These are phyloP conservation scores for Drosophila pandora DNA, from an alignment of 1,140 invertebrate species.

Conservation along the genomic window DNA sequence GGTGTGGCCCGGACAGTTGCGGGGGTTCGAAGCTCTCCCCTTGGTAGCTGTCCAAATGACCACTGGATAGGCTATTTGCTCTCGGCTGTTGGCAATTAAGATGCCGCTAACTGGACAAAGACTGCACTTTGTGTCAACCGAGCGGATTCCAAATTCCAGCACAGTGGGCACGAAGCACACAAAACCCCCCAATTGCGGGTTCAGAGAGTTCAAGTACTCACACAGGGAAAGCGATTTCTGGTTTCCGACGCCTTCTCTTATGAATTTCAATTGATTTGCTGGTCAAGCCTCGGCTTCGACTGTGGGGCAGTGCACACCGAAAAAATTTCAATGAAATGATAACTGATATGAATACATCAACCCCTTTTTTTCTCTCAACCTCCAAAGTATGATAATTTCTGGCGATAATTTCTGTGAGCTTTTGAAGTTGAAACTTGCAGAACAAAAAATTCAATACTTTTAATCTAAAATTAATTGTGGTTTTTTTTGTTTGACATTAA, in stretches of 20 bases:
- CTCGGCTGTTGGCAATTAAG: conserved; percentile 42
- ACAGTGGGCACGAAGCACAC: conserved; percentile 3
- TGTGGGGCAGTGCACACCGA: not conserved
- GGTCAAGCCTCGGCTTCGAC: not conserved
- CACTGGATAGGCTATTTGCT: conserved; percentile 6
- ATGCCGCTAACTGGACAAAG: conserved; percentile 50
- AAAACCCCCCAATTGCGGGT: conserved; percentile 7
- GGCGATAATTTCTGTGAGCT: not conserved
- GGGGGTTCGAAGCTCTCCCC: not conserved
- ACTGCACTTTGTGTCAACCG: conserved; percentile 36
- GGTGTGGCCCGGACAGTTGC: conserved; percentile 41
- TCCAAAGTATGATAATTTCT: too few species aligned
- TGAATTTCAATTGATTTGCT: conserved; percentile 51
- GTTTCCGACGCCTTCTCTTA: conserved; percentile 16
- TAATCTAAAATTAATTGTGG: not conserved
- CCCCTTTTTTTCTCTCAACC: not conserved
- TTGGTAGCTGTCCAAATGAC: too few species aligned
- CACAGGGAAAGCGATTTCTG: conserved; percentile 3
- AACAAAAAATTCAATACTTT: not conserved
- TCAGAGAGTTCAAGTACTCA: conserved; percentile 34
- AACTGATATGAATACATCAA: not conserved
- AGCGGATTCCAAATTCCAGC: conserved; percentile 31
- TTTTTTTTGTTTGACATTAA: not conserved
- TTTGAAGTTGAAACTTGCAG: not conserved
- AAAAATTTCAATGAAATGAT: conserved; percentile 1